These are phyloP conservation scores for Callipepla squamata DNA, from an alignment of 2,113 vertebrate genomes.

Conservation along the genomic window DNA sequence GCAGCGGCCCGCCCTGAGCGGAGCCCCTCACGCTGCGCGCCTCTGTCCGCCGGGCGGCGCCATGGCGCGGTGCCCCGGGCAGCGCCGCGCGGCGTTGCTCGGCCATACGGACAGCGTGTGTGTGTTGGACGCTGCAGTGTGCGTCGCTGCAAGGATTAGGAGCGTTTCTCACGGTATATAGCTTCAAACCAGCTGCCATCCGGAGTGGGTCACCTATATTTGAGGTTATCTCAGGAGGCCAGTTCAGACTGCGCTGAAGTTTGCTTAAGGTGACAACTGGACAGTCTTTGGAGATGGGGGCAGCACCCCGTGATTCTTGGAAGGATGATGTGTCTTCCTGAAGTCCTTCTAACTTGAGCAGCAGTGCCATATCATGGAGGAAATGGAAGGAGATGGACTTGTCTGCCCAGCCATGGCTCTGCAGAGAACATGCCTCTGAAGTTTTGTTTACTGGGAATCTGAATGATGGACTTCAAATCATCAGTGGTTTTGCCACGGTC, in stretches of 20 bases:
- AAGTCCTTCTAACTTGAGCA: neutral
- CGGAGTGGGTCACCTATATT: neutral
- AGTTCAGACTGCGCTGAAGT: neutral
- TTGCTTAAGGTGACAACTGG: neutral
- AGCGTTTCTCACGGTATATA: rapidly evolving
- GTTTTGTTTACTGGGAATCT: neutral
- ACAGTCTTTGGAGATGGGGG: neutral
- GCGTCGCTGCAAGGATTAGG: neutral
- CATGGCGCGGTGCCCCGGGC: neutral
- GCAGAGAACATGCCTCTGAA: neutral
- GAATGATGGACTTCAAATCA: neutral
- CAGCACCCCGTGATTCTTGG: neutral
- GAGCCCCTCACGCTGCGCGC: neutral
- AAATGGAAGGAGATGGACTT: neutral
- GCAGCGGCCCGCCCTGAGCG: too few species aligned
- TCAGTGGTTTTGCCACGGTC: neutral
- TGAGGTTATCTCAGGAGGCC: neutral
- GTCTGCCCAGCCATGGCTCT: neutral
- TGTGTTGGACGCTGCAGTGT: neutral
- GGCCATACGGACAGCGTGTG: neutral
- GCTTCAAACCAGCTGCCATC: neutral
- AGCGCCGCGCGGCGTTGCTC: neutral
- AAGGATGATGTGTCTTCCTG: neutral
- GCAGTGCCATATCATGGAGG: neutral
- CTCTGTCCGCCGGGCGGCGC: neutral